Evolutionary conservation across 1,140 invertebrate species (phyloP), one percentile per base, ranked within the genome.

Genomic region (Ceratosolen solmsi): DNA sequence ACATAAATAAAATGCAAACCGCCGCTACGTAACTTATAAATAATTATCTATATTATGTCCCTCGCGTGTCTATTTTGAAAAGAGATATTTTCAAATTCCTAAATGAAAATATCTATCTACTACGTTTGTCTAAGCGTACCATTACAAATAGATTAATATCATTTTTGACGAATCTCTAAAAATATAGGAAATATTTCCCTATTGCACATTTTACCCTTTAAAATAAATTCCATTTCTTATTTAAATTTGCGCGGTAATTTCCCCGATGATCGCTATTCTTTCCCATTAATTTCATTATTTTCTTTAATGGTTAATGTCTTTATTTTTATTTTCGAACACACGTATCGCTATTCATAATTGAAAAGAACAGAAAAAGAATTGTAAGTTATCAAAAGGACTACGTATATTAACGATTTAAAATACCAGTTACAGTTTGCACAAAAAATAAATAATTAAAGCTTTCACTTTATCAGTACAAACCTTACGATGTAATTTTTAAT

Each of bases 131-230:
- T n/a, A 15, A 22, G 5, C 27, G 36, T 76, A 63, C n/a, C 46
- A 60, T 76, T 63, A 1, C 56, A 13, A 76, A 27, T 13, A 51
- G 25, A 25, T 46, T 20, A 71, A 25, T 46, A 7, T 46, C 17
- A 11, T 46, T 25, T 46, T 25, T 20, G 9, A 1, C 38, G n/a
- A 30, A 49, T 51, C 13, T 41, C 38, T 22, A n/a, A 51, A n/a
- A 73, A 54, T 8, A 27, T 17, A 38, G n/a, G 68, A 20, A 79
- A 71, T 72, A 79, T 72, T 72, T 79, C 71, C n/a, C 33, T 71
- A 71, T n/a, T n/a, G n/a, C n/a, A n/a, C n/a, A 13, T 54, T 9
- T 3, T 46, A 46, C 41, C 41, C 13, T 46, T 46, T 46, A 46
- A 13, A 46, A 5, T 46, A 46, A 46, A 46, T 46, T 46, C 41